Conservation (phyloP, 2,797 vertebrate species). For the Dallia pectoralis region DNA sequence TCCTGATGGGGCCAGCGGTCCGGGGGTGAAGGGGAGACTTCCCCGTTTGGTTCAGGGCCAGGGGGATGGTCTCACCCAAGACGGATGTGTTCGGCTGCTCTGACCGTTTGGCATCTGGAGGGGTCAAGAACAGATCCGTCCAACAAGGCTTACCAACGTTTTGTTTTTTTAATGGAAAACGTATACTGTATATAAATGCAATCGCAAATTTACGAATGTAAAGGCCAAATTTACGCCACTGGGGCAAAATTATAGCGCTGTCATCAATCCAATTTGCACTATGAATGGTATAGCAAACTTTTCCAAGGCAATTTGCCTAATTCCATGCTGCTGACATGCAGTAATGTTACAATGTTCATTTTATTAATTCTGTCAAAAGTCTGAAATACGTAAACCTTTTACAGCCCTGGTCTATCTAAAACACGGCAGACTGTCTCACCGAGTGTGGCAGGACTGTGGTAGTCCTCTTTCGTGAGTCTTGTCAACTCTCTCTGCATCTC, state of each 20-base stretch:
- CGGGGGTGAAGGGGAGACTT: constrained; percentile 27
- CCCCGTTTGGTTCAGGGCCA: constrained; percentile 23
- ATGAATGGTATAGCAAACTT: no score
- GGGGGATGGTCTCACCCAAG: constrained; percentile 30
- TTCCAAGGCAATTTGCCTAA: no score
- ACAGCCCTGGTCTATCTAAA: not conserved
- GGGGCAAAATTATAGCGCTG: no score
- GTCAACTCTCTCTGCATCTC: constrained; percentile 43
- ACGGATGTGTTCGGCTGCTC: constrained; percentile 12
- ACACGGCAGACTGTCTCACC: constrained; percentile 22
- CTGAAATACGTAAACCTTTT: no score
- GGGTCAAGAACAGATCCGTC: not conserved
- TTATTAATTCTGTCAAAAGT: no score
- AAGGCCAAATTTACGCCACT: no score
- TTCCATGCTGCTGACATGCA: not conserved
- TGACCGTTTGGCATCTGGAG: not conserved
- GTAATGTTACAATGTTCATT: no score
- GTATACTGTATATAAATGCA: not conserved
- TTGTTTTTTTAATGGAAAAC: not conserved
- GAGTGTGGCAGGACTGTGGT: constrained; percentile 18
- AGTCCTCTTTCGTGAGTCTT: constrained; percentile 37
- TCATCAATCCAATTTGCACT: no score
- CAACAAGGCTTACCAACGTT: not conserved
- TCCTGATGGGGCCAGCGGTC: constrained; percentile 40
- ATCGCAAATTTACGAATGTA: not conserved